Evolutionary conservation across 2,113 vertebrate genomes (phyloP).

Genomic region (Tenebrosternarchus preto): DNA sequence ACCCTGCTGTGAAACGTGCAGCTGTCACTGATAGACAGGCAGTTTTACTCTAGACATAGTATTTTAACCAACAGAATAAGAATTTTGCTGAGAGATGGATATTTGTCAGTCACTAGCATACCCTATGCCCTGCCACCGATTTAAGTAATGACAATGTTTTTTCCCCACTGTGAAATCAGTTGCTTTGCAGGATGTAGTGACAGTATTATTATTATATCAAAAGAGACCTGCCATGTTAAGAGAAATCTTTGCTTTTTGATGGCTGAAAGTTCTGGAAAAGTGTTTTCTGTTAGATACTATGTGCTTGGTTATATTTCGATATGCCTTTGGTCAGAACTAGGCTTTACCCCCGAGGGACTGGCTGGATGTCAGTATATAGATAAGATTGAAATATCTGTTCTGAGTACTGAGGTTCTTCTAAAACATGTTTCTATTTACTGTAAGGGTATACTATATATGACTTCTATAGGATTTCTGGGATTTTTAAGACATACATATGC

Average conservation of each 20-base stretch:
- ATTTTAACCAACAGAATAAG: conserved; percentile 25
- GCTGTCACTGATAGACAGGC: conserved; percentile 20
- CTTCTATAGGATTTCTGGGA: not conserved
- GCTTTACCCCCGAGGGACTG: conserved; percentile 10
- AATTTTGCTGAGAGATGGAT: conserved; percentile 24
- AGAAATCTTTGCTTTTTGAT: conserved; percentile 21
- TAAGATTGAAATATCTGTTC: conserved; percentile 25
- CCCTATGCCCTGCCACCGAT: not conserved
- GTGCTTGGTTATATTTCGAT: conserved; percentile 1
- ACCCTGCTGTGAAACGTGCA: conserved; percentile 5
- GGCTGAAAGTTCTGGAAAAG: conserved; percentile 19
- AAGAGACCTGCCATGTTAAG: conserved; percentile 40
- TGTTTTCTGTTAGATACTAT: conserved; percentile 28
- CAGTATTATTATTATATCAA: conserved; percentile 28
- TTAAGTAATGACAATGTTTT: conserved; percentile 7
- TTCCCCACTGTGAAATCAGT: conserved; percentile 8
- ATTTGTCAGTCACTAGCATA: conserved; percentile 9
- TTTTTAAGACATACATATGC: not conserved
- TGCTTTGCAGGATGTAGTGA: conserved; percentile 13
- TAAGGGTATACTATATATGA: not conserved
- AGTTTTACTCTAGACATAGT: conserved; percentile 7
- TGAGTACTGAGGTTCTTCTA: not conserved
- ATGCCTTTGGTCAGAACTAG: conserved; percentile 36
- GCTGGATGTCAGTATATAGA: conserved; percentile 19
- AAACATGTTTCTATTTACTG: not conserved